Percentiles rank a stretch among this genome's conserved stretches.
phyloP scores from a whole-genome alignment of 1,140 invertebrate genomes.

The Cheumatopsyche charites region DNA sequence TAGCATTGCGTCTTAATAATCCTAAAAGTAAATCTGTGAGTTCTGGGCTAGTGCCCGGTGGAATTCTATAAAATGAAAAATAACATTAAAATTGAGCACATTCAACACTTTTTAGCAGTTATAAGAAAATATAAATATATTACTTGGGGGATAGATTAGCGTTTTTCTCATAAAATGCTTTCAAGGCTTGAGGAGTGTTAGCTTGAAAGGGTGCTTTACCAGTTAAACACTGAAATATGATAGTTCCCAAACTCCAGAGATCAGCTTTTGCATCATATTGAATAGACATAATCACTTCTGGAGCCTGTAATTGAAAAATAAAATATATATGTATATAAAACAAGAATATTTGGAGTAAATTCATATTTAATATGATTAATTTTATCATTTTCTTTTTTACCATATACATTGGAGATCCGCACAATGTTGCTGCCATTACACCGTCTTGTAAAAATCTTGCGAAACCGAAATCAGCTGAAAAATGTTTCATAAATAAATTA shows the following conservation, averaged over 20 bases:
- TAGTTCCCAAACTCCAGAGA: conserved; percentile 98
- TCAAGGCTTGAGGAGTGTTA: conserved; percentile 96
- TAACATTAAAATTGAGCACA: conserved; percentile 3
- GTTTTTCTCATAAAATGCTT: conserved; percentile 97
- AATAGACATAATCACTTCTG: conserved; percentile 99
- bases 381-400: conserved; percentile 55
- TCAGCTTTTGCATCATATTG: conserved; percentile 99
- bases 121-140: conserved; percentile 50
- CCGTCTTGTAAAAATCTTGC: conserved; percentile 97
- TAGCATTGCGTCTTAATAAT: conserved; percentile 89
- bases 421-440: conserved; percentile 98
- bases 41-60: conserved; percentile 87
- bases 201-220: conserved; percentile 99
- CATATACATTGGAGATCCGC: conserved; percentile 99
- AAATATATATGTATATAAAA: too few relatives aligned
- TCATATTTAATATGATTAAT: neutral
- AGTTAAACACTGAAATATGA: conserved; percentile 98
- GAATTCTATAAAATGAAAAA: conserved; percentile 74
- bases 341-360: neutral
- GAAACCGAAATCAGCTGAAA: conserved; percentile 97
- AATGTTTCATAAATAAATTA: neutral
- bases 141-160: conserved; percentile 94
- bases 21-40: conserved; percentile 86
- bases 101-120: neutral
- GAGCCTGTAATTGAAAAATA: conserved; percentile 70